Base-by-base conservation (phyloP, 2,113 vertebrate species). In the Silurus glanis region DNA sequence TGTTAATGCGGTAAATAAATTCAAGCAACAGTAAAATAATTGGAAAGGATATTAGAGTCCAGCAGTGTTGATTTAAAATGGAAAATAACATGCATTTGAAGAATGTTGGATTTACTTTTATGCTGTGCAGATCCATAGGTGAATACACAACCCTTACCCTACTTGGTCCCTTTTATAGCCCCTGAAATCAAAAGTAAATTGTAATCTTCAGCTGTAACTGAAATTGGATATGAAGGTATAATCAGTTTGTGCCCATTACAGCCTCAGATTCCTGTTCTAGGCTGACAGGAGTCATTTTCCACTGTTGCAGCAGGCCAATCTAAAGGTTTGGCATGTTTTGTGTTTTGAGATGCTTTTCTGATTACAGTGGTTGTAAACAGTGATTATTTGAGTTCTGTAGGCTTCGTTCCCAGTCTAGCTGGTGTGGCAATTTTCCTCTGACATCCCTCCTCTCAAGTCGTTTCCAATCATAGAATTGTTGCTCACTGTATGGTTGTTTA, bases 1-100 rank as follows among this genome's bases (percentile, higher is more conserved):
- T 83, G 10, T 55, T 45, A 83, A 83, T 71, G 75, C 6, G 6
- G n/a, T 78, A 78, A 78, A 78, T 56, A 78, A 78, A 78, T 78
- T 78, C 75, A 17, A 17, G 51, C n/a, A 16, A 55, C 75, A 55
- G n/a, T 56, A n/a, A 55, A 25, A 14, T 78, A 78, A 56, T 78
- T 78, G 75, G 53, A 56, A 55, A 72, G 51, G 51, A 53, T 23
- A 82, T 64, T 82, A 21, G 23, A 47, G 79, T 61, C 37, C 12
- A 21, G 64, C 5, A 16, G 8, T 37, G n/a, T 56, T 45, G 49
- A 19, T 69, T 12, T 28, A 53, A 79, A 58, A 58, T 37, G 17
- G 9, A 69, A 25, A 61, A 10, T 21, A 25, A 59, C 28, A 80
- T 59, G 28, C 56, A 78, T 61, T 14, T 21, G 56, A 21, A 75